Evolutionary conservation across 2,888 invertebrate species (phyloP), one percentile per base, ranked within the genome.

Genomic region (Meteorus colon): DNA sequence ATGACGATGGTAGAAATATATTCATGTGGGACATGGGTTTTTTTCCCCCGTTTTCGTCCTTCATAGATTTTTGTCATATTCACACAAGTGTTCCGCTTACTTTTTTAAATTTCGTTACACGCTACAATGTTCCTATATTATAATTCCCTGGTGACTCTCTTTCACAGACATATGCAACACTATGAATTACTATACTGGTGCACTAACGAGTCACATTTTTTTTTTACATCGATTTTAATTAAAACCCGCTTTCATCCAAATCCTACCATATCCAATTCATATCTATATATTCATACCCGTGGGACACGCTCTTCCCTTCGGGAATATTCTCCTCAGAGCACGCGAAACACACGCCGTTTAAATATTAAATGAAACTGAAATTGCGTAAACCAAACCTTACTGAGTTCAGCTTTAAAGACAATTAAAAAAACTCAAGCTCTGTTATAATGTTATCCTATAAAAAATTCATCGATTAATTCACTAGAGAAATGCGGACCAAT

Each of bases 1-100:
- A 55, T 34, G 74, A 74, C 69, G 63, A 74, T 74, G 27, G n/a
- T 34, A 62, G 55, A 66, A 74, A 60, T 48, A 68, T 19, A 69
- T 70, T 70, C 60, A 31, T 27, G 14, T 41, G 60, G 41, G 48
- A 37, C 60, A n/a, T 29, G 27, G 31, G 29, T 60, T 74, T 27
- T 66, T 60, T 45, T 19, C 2, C 5, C 55, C 10, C 6, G 5
- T 48, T 48, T 67, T 27, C 16, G 8, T 48, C 16, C n/a, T 41
- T 10, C 19, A 41, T 65, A 19, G 12, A 37, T 65, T 37, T 16
- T 37, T 71, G 41, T 71, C 45, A 72, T 45, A 48, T 45, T 31
- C 41, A 41, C 29, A 63, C 66, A 65, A 62, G 24, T 68, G 55
- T 19, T 24, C 10, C 68, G 51, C 10, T 34, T 55, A 70, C 71